A percentile compares a stretch with the other conserved stretches of the same genome.
These are phyloP conservation scores for Bolinopsis microptera DNA, from an alignment of 37 sponge, comb jelly and placozoan species.

Conservation along the genomic window DNA sequence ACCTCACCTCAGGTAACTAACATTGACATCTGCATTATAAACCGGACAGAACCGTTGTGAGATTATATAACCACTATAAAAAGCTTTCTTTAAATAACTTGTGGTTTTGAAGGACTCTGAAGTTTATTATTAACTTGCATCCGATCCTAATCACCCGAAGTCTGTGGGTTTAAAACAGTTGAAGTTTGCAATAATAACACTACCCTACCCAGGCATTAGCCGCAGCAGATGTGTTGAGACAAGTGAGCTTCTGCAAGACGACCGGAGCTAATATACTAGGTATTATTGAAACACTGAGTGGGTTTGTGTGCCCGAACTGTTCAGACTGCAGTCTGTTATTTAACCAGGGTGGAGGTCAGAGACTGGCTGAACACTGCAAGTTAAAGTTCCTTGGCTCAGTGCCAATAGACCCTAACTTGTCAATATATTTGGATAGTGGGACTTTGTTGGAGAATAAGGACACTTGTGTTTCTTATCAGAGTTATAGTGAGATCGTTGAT, in stretches of 20 bases:
- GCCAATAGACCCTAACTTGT: constrained; percentile 55
- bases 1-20: constrained; percentile 48
- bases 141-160: no score
- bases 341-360: constrained; percentile 34
- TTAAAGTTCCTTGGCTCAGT: constrained; percentile 54
- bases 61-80: no score
- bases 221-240: constrained; percentile 63
- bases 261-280: constrained; percentile 56
- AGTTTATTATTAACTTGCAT: no score
- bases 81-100: no score
- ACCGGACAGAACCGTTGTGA: no score
- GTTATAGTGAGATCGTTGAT: not conserved
- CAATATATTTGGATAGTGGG: constrained; percentile 2
- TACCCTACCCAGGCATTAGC: constrained; percentile 62
- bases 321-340: constrained; percentile 65
- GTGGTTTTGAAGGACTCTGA: no score
- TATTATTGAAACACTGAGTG: constrained; percentile 68
- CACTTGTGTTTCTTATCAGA: constrained; percentile 9
- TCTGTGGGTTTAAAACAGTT: no score
- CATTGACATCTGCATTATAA: no score
- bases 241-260: constrained; percentile 67
- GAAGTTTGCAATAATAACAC: not conserved
- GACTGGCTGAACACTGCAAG: constrained; percentile 59
- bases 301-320: constrained; percentile 68
- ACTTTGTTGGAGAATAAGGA: not conserved